A percentile compares a stretch with the other conserved stretches of the same genome.
phyloP scores from a whole-genome alignment of 2,113 vertebrate species.

The Corvus cornix region DNA sequence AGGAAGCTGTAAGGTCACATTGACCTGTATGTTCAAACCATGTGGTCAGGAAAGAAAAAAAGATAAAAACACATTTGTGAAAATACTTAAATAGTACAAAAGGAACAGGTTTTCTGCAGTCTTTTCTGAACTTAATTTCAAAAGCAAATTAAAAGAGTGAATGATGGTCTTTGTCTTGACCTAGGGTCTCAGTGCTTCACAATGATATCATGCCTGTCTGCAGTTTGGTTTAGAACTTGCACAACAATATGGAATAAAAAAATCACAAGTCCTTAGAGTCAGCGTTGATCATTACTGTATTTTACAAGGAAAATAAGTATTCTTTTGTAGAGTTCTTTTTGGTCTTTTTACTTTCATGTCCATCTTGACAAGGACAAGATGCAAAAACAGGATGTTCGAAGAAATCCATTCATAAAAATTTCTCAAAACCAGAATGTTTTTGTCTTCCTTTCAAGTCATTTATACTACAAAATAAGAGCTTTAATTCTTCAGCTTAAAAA shows the following conservation, averaged over 20 bases:
- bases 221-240: neutral
- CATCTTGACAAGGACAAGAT: neutral
- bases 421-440: neutral
- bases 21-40: slow-evolving; percentile 21
- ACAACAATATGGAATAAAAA: neutral
- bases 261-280: neutral
- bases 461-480: neutral
- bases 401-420: neutral
- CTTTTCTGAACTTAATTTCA: neutral
- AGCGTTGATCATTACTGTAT: neutral
- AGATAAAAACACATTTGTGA: neutral
- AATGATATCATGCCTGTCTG: neutral
- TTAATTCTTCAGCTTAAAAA: neutral
- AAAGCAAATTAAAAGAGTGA: slow-evolving; percentile 27
- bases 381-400: neutral
- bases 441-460: neutral
- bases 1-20: slow-evolving; percentile 7
- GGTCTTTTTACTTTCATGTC: neutral
- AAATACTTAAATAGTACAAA: slow-evolving; percentile 10
- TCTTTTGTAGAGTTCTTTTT: neutral
- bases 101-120: neutral
- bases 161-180: neutral
- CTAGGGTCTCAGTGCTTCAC: neutral
- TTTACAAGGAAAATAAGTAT: neutral
- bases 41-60: neutral